A percentile compares a stretch with the other conserved stretches of the same genome.
Conservation (phyloP, 2,888 invertebrate species). For the Herminia tarsipennalis region DNA sequence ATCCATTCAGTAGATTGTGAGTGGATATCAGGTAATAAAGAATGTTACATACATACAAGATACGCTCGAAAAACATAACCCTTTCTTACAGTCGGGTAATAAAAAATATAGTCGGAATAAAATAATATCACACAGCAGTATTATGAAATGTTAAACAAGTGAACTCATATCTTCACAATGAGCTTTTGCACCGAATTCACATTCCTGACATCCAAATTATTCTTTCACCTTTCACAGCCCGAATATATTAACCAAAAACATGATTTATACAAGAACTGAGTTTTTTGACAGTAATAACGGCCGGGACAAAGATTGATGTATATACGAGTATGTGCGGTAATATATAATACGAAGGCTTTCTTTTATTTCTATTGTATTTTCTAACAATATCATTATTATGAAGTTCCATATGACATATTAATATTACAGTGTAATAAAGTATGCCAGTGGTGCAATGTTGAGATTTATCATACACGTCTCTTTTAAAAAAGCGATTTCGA, state of each 20-base stretch:
- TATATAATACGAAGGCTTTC: constrained; percentile 10
- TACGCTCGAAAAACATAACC: no score
- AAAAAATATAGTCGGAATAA: no score
- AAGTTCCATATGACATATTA: background rate
- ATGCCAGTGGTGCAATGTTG: background rate
- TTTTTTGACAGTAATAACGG: constrained; percentile 31
- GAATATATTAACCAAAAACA: constrained; percentile 31
- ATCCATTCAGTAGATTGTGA: no score
- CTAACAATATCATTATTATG: constrained; percentile 5
- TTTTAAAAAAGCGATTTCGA: no score
- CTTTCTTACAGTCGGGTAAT: no score
- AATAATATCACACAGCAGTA: no score
- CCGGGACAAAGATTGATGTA: constrained; percentile 38
- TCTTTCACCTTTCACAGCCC: constrained; percentile 33
- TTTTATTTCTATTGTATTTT: constrained; percentile 15
- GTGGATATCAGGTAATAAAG: no score
- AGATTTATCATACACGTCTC: no score
- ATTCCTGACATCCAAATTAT: constrained; percentile 23
- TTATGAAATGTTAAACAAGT: constrained; percentile 6
- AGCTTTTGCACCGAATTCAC: constrained; percentile 5
- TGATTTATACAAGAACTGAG: constrained; percentile 35
- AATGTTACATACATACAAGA: no score
- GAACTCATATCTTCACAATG: constrained; percentile 4
- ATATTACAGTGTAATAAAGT: background rate
- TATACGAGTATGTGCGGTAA: constrained; percentile 7